These are phyloP conservation scores for Orthonevra nobilis DNA, from an alignment of 2,888 invertebrate species.

Conservation along the genomic window DNA sequence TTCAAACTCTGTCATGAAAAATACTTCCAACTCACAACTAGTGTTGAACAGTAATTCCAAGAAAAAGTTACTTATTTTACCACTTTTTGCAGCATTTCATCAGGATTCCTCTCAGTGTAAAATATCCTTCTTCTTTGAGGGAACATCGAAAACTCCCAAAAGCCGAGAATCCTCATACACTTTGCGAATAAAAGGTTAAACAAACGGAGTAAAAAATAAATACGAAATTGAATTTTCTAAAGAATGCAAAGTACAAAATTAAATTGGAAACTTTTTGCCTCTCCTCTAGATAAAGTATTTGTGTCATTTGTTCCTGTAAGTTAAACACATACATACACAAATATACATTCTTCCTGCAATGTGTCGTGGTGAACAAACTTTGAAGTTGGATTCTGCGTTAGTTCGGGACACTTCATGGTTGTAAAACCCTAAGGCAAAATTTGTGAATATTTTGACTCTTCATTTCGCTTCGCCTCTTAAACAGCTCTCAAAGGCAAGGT, in stretches of 20 bases:
- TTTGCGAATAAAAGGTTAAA: too few species aligned
- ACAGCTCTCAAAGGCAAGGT: slow-evolving; percentile 44
- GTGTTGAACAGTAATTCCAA: too few species aligned
- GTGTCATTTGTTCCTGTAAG: slow-evolving; percentile 36
- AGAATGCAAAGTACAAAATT: slow-evolving; percentile 48
- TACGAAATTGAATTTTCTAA: too few species aligned
- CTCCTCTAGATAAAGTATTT: slow-evolving; percentile 30
- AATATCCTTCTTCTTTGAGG: too few species aligned
- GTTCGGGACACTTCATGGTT: slow-evolving; percentile 4
- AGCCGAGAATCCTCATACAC: too few species aligned
- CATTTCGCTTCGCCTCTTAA: slow-evolving; percentile 10
- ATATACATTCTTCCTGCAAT: slow-evolving; percentile 25
- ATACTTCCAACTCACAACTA: too few species aligned
- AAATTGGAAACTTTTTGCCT: slow-evolving; percentile 35
- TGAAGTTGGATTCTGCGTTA: slow-evolving; percentile 38
- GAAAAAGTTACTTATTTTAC: too few species aligned
- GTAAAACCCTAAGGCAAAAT: slow-evolving; percentile 16
- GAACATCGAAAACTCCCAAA: too few species aligned
- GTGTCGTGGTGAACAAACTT: slow-evolving; percentile 62
- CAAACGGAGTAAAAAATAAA: too few species aligned
- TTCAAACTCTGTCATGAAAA: too few species aligned
- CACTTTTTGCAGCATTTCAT: too few species aligned
- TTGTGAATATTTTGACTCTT: slow-evolving; percentile 47
- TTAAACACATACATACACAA: slow-evolving; percentile 29
- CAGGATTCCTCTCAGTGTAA: too few species aligned